These are phyloP conservation scores for Arctopsyche grandis DNA, from an alignment of 1,140 invertebrate genomes.

Conservation along the genomic window DNA sequence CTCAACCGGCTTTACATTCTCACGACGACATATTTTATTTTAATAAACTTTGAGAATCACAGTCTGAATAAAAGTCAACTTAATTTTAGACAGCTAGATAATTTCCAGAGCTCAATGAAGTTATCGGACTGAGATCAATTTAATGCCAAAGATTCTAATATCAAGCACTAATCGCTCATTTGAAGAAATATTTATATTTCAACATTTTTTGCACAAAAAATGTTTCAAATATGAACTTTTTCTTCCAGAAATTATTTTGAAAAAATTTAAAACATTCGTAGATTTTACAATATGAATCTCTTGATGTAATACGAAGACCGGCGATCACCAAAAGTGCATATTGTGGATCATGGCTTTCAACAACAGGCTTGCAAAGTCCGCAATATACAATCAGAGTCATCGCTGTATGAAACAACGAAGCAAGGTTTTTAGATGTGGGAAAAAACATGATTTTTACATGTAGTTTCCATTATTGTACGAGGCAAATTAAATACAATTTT, in stretches of 20 bases:
- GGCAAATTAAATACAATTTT: no score
- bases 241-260: no score
- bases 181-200: neutral
- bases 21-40: neutral
- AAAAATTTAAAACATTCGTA: no score
- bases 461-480: no score
- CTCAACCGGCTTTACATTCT: neutral
- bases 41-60: neutral
- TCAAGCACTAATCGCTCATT: neutral
- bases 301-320: no score
- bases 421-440: slow-evolving; percentile 18
- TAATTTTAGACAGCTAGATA: neutral
- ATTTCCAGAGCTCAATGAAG: neutral
- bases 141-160: slow-evolving; percentile 8
- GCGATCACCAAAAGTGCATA: no score
- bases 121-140: neutral
- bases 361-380: no score
- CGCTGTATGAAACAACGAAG: neutral
- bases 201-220: no score
- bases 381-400: no score
- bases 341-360: no score
- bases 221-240: no score
- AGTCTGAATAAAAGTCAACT: slow-evolving; percentile 16
- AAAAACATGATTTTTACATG: neutral
- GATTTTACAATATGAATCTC: no score